Conservation (phyloP, 2,888 invertebrate genomes). For the Phalera bucephala region DNA sequence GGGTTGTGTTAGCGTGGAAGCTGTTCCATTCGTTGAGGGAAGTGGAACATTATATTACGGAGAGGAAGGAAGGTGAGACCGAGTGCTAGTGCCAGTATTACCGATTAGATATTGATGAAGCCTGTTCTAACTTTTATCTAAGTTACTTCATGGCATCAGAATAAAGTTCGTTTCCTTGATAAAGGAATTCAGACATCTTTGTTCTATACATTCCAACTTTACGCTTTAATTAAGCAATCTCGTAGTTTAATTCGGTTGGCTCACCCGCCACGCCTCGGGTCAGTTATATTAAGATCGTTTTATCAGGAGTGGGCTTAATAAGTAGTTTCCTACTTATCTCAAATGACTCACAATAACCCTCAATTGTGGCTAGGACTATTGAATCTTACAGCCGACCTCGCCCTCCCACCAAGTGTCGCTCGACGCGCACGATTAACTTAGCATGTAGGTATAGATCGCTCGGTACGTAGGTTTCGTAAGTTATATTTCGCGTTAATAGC, state of each 20-base stretch:
- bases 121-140: conserved; percentile 38
- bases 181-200: conserved; percentile 59
- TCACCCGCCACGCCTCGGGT: conserved; percentile 44
- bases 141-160: conserved; percentile 30
- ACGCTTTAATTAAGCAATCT: conserved; percentile 27
- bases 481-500: conserved; percentile 37
- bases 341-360: conserved; percentile 45
- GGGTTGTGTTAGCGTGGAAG: conserved; percentile 67
- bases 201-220: conserved; percentile 44
- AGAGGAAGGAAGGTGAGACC: conserved; percentile 74
- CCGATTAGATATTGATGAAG: conserved; percentile 21
- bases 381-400: conserved; percentile 51
- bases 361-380: conserved; percentile 52
- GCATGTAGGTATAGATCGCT: conserved; percentile 46
- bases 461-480: conserved; percentile 48
- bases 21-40: conserved; percentile 68
- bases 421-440: conserved; percentile 45
- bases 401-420: conserved; percentile 55
- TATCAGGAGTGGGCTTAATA: conserved; percentile 48
- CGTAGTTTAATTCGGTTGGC: conserved; percentile 29
- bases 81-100: conserved; percentile 61
- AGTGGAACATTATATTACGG: conserved; percentile 74
- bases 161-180: conserved; percentile 63
- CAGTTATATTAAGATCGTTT: conserved; percentile 30
- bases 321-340: conserved; percentile 54